Evolutionary conservation across 2,888 invertebrate species (phyloP).

Genomic region (Gastracanthus pulcherrimus): DNA sequence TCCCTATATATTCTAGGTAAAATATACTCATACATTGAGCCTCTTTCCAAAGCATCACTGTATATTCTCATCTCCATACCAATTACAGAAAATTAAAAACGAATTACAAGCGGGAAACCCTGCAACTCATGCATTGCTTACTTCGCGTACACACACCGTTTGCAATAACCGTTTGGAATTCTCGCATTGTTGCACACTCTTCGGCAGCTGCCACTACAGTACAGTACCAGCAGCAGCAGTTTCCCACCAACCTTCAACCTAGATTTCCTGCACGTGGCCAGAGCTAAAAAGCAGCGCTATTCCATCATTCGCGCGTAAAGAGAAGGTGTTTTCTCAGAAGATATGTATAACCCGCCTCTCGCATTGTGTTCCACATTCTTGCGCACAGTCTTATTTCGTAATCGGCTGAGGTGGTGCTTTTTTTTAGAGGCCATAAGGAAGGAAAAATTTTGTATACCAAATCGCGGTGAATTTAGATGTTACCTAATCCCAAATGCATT

Average conservation of each 20-base stretch:
- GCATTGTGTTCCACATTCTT: neutral
- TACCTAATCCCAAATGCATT: too few species aligned
- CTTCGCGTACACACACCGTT: too few species aligned
- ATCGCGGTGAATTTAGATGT: too few species aligned
- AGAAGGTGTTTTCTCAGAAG: constrained; percentile 14
- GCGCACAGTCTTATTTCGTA: too few species aligned
- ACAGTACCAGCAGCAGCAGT: too few species aligned
- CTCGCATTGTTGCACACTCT: neutral
- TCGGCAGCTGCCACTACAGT: too few species aligned
- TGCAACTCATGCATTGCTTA: neutral
- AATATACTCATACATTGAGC: too few species aligned
- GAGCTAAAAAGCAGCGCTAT: neutral
- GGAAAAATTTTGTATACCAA: too few species aligned
- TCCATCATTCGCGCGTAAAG: neutral
- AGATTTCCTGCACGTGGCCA: neutral
- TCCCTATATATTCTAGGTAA: too few species aligned
- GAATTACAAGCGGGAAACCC: neutral
- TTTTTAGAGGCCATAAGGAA: too few species aligned
- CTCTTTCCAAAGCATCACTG: neutral
- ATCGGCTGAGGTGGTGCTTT: too few species aligned
- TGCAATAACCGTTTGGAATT: neutral
- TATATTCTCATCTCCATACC: neutral
- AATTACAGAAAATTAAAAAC: neutral
- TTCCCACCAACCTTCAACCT: neutral
- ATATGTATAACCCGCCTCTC: too few species aligned